Evolutionary conservation across 2,888 invertebrate genomes (phyloP).

Genomic region (Noctua comes): DNA sequence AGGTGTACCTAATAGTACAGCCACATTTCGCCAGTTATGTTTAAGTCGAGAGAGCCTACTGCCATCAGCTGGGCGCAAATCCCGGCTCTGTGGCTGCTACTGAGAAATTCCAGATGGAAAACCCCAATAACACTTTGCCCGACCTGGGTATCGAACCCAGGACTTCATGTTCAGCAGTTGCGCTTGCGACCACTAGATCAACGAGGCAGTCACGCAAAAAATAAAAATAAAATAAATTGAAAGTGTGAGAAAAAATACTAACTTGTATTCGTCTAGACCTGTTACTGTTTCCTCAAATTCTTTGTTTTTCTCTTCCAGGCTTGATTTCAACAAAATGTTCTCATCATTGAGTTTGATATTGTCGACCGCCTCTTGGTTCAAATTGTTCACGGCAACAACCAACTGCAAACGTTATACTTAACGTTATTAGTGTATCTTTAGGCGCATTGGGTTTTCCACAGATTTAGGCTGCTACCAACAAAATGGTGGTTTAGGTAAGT

Average conservation of each 20-base stretch:
- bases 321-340: slow-evolving; percentile 69
- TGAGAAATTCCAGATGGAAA: no score
- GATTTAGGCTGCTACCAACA: neutral
- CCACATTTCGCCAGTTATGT: no score
- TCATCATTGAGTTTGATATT: slow-evolving; percentile 75
- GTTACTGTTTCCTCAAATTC: slow-evolving; percentile 74
- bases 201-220: no score
- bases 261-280: slow-evolving; percentile 79
- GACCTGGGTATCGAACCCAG: no score
- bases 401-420: slow-evolving; percentile 72
- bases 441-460: neutral
- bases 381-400: slow-evolving; percentile 77
- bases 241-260: slow-evolving; percentile 51
- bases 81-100: no score
- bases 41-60: no score
- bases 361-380: slow-evolving; percentile 80
- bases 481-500: neutral
- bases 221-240: neutral
- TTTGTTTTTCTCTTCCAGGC: slow-evolving; percentile 73
- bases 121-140: no score
- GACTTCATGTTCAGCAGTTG: no score
- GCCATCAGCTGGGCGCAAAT: no score
- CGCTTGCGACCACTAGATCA: no score
- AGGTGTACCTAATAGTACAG: no score
- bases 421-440: slow-evolving; percentile 9